phyloP scores from a whole-genome alignment of 2,797 vertebrate genomes.

The Acipenser ruthenus region DNA sequence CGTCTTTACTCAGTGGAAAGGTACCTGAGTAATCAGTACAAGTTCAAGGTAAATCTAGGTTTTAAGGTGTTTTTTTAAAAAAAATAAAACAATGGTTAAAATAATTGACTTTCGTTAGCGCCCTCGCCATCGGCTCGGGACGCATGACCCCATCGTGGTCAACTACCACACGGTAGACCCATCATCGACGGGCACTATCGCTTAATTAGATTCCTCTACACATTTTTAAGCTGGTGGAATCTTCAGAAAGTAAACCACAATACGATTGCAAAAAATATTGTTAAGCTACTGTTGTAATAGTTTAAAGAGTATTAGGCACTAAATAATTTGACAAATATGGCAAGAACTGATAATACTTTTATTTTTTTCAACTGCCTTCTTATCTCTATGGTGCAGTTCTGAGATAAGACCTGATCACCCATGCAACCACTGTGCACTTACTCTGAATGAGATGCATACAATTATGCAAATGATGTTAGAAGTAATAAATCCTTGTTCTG shows the following conservation, averaged over 20 bases:
- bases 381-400: conserved; percentile 53
- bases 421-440: conserved; percentile 51
- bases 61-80: too few relatives aligned
- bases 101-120: too few relatives aligned
- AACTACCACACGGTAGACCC: too few relatives aligned
- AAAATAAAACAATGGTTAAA: too few relatives aligned
- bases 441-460: conserved; percentile 54
- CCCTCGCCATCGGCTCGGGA: too few relatives aligned
- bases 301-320: conserved; percentile 32
- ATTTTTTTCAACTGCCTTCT: conserved; percentile 37
- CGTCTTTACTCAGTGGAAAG: too few relatives aligned
- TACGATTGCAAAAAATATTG: conserved; percentile 16
- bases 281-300: conserved; percentile 31
- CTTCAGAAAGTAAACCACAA: conserved; percentile 20
- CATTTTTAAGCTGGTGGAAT: conserved; percentile 14
- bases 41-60: too few relatives aligned
- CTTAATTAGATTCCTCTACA: conserved; percentile 3
- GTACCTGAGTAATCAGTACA: too few relatives aligned
- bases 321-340: conserved; percentile 53
- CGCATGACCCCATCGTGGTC: too few relatives aligned
- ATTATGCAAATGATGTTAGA: conserved; percentile 62
- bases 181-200: too few relatives aligned
- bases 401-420: conserved; percentile 61
- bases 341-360: conserved; percentile 46
- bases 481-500: conserved; percentile 57